phyloP scores from a whole-genome alignment of 2,113 vertebrate species.

The Lophura nycthemera region DNA sequence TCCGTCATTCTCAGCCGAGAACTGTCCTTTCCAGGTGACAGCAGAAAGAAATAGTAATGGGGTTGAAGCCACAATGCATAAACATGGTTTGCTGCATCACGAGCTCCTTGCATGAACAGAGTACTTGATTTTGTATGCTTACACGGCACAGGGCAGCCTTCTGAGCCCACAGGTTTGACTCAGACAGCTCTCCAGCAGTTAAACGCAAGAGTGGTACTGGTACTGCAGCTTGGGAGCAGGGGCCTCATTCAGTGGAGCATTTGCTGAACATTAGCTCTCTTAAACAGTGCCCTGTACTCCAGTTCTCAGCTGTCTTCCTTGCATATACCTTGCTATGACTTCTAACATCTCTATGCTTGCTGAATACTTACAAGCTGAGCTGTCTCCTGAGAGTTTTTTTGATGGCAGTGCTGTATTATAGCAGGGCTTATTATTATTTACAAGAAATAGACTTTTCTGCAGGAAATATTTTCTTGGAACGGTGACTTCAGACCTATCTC shows the following conservation, averaged over 20 bases:
- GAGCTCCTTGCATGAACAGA: background rate
- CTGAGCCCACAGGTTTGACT: background rate
- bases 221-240: background rate
- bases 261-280: background rate
- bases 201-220: background rate
- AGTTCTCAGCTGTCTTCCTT: background rate
- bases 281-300: constrained; percentile 6
- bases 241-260: constrained; percentile 22
- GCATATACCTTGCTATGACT: background rate
- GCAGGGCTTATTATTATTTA: background rate
- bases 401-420: background rate
- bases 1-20: background rate
- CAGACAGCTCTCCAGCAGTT: background rate
- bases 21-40: background rate
- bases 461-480: background rate
- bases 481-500: background rate
- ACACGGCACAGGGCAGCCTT: background rate
- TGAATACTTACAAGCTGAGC: background rate
- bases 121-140: background rate
- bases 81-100: background rate
- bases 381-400: background rate
- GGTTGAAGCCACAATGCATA: background rate
- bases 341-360: background rate
- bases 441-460: background rate
- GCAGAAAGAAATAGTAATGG: background rate